These are phyloP conservation scores for Halcyon leucocephala DNA, from an alignment of 2,797 vertebrate species.

Conservation along the genomic window DNA sequence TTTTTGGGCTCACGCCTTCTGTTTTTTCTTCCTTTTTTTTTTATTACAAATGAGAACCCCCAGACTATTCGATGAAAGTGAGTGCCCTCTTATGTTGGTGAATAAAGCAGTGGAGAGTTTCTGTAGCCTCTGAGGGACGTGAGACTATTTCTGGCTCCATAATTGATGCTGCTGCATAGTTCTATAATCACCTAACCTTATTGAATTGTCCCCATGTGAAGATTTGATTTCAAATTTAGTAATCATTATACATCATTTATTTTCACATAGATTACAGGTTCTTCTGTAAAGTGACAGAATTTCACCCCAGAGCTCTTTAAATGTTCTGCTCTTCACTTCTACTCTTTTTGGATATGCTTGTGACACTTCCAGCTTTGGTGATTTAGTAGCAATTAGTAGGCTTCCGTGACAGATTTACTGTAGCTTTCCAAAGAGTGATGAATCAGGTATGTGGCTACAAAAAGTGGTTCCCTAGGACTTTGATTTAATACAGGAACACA, in stretches of 20 bases:
- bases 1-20: constrained; percentile 31
- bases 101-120: constrained; percentile 37
- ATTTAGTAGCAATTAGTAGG: constrained; percentile 72
- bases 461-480: background rate
- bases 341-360: constrained; percentile 11
- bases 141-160: constrained; percentile 55
- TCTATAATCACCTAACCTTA: constrained; percentile 73
- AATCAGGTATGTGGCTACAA: constrained; percentile 8
- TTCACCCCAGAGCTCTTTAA: constrained; percentile 54
- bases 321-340: background rate
- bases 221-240: constrained; percentile 73
- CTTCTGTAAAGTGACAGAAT: constrained; percentile 60
- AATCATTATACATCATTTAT: constrained; percentile 75
- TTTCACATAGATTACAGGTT: constrained; percentile 70
- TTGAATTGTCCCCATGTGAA: constrained; percentile 60
- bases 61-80: constrained; percentile 36
- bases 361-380: constrained; percentile 49
- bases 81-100: constrained; percentile 49
- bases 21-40: background rate
- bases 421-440: constrained; percentile 45
- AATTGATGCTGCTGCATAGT: constrained; percentile 61
- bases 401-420: constrained; percentile 59
- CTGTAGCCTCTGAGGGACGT: constrained; percentile 53
- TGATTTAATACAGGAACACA: background rate
- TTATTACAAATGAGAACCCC: background rate